Base-by-base conservation (phyloP, 2,888 invertebrate genomes). In the Hypercompe scribonia region DNA sequence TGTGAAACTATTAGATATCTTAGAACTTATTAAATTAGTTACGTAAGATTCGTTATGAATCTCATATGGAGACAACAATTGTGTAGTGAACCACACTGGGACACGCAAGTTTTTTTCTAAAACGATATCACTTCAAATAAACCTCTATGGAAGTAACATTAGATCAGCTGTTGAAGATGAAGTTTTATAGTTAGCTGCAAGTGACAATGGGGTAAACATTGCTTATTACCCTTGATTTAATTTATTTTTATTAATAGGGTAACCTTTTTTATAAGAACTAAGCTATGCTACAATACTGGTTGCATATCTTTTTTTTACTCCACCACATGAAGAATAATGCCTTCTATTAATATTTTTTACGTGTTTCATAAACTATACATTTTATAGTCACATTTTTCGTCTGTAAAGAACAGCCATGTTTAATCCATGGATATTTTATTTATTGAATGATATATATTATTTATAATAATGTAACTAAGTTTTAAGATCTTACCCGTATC, bases 401-500 rank as follows among this genome's bases (percentile, higher is more conserved):
- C 36, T 36, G 4, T 36, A 36, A 36, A 8, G 36, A 8, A 36
- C 36, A 36, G 13, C 42, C 13, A 42, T 42, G 15, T 42, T 2
- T 42, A 2, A 42, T 15, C 15, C 15, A 42, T 15, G n/a, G 54
- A n/a, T 54, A 10, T n/a, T 10, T 2, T 8, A n/a, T 54, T n/a
- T 54, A 13, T 28, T 13, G 4, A 28, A 28, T 28, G 0, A n/a
- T 1, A 10, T 50, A 54, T 54, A 7, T 67, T n/a, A 42, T 31
- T 28, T 34, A 64, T 5, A 5, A 65, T 24, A 36, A 33, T 65
- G 24, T 24, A 61, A 21, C 21, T 24, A 42, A 70, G 24, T 65
- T 7, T 5, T 18, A 15, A 66, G 58, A 61, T 74, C 82, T 85
- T 83, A 97, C 97, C 90, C 98, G 96, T 90, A 98, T 88, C 7